Conservation (phyloP, 2,888 invertebrate species). For the Leucophenga montana region DNA sequence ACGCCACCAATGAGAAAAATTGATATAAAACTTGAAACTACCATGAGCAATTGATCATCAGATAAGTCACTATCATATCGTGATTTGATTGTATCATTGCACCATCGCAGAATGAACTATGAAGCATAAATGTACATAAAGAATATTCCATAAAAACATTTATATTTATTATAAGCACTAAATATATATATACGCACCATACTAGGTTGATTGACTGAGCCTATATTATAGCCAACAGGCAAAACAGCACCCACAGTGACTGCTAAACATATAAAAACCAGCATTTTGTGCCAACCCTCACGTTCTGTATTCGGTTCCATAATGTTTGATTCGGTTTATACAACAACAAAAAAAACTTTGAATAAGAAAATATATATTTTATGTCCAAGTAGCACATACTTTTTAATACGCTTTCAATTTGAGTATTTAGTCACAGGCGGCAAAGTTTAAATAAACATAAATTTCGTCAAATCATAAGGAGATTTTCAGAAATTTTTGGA, state of each 20-base stretch:
- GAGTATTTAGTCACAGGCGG: too few species aligned
- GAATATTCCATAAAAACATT: conserved; percentile 4
- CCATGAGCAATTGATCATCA: conserved; percentile 75
- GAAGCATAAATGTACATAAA: too few species aligned
- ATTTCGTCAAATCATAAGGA: too few species aligned
- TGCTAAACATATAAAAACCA: conserved; percentile 80
- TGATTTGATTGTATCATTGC: conserved; percentile 78
- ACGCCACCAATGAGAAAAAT: conserved; percentile 91
- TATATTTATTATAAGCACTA: neutral
- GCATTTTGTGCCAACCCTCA: conserved; percentile 54
- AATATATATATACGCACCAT: conserved; percentile 75
- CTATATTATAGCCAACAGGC: conserved; percentile 87
- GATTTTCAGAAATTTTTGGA: too few species aligned
- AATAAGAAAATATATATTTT: too few species aligned
- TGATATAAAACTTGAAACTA: conserved; percentile 88
- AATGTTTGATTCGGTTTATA: neutral
- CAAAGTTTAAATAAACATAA: too few species aligned
- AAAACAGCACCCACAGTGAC: conserved; percentile 84
- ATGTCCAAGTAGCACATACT: too few species aligned
- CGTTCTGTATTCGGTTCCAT: conserved; percentile 22
- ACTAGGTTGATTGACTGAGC: conserved; percentile 86
- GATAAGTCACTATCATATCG: conserved; percentile 76
- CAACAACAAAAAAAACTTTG: too few species aligned
- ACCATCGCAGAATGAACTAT: conserved; percentile 79
- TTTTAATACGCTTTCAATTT: too few species aligned